phyloP scores from a whole-genome alignment of 2,888 invertebrate species.

The Drosophila maculinotata region DNA sequence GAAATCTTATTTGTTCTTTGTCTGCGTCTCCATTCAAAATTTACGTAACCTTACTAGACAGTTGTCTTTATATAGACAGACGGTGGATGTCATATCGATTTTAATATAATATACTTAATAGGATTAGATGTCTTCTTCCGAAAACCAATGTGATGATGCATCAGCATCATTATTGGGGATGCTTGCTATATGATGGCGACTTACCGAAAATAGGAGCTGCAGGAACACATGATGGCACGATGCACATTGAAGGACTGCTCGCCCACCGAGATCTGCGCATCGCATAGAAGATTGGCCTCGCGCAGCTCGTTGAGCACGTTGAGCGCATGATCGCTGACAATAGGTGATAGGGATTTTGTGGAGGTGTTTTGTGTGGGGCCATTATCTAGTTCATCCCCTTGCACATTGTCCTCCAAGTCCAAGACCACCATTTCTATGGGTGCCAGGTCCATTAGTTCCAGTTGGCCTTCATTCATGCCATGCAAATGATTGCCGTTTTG shows the following conservation, averaged over 20 bases:
- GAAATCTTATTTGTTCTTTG: too few species aligned
- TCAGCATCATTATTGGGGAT: too few species aligned
- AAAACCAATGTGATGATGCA: too few species aligned
- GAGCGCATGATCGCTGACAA: constrained; percentile 93
- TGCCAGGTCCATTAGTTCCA: constrained; percentile 36
- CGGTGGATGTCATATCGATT: too few species aligned
- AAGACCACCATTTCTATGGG: constrained; percentile 44
- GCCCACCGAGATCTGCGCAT: constrained; percentile 92
- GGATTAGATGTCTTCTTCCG: too few species aligned
- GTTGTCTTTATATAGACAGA: too few species aligned
- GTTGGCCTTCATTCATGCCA: constrained; percentile 64
- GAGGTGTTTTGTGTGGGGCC: constrained; percentile 39
- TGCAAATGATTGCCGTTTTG: constrained; percentile 61
- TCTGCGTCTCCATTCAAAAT: too few species aligned
- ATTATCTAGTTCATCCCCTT: constrained; percentile 35
- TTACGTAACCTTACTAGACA: too few species aligned
- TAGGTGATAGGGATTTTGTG: constrained; percentile 78
- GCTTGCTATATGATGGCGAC: not conserved
- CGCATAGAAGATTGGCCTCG: constrained; percentile 93
- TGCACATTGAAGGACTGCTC: constrained; percentile 95
- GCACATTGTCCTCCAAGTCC: constrained; percentile 32
- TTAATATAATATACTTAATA: too few species aligned
- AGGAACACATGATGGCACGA: constrained; percentile 93
- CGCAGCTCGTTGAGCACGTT: constrained; percentile 93
- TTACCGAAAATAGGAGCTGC: constrained; percentile 96